phyloP scores from a whole-genome alignment of 2,888 invertebrate species.

The Tanytarsus gracilentus region DNA sequence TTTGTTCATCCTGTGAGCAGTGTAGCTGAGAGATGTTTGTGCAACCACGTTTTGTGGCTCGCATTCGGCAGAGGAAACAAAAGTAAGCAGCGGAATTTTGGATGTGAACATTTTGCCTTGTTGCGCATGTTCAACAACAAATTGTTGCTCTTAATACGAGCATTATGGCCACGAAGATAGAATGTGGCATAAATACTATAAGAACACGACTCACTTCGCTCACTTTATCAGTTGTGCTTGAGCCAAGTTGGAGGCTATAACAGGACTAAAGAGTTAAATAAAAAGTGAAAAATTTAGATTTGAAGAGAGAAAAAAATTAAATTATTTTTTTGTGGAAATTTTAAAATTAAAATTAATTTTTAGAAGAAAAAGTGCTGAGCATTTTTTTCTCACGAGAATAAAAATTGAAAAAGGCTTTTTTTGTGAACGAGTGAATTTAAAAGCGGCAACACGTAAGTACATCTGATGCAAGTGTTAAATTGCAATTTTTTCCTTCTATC shows the following conservation, averaged over 20 bases:
- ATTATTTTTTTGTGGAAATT: too few species aligned
- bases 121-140: slow-evolving; percentile 5
- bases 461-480: too few species aligned
- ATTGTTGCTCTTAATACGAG: slow-evolving; percentile 7
- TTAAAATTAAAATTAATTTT: too few species aligned
- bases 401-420: too few species aligned
- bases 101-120: not conserved
- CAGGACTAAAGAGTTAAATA: not conserved
- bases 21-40: too few species aligned
- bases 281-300: not conserved
- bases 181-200: slow-evolving; percentile 26
- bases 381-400: too few species aligned
- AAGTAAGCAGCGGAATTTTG: too few species aligned
- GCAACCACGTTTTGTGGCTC: not conserved
- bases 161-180: slow-evolving; percentile 7
- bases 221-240: slow-evolving; percentile 16
- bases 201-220: slow-evolving; percentile 17
- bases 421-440: too few species aligned
- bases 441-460: too few species aligned
- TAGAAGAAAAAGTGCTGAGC: too few species aligned
- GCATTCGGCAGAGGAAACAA: not conserved
- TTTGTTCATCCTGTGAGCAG: too few species aligned
- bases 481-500: too few species aligned
- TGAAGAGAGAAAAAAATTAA: not conserved
- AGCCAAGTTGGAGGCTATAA: slow-evolving; percentile 11